phyloP scores from a whole-genome alignment of 2,797 vertebrate genomes.

The Rhodeus uyekii region DNA sequence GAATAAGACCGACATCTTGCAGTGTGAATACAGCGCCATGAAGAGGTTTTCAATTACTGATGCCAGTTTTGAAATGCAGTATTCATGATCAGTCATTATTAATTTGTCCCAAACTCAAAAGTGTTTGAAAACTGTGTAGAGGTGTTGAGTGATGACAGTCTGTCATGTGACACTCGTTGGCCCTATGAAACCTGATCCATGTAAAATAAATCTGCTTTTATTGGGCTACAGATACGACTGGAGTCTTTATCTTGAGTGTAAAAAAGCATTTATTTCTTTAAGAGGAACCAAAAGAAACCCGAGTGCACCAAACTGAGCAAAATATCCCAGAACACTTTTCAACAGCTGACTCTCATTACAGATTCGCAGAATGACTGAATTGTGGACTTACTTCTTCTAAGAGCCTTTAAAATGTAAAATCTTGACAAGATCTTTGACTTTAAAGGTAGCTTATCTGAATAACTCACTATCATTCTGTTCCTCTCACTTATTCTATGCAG shows the following conservation, averaged over 20 bases:
- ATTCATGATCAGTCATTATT: neutral
- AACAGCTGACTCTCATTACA: slow-evolving; percentile 19
- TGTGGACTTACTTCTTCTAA: neutral
- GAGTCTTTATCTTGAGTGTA: neutral
- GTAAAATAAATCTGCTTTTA: neutral
- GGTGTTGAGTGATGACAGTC: neutral
- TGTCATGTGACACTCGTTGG: neutral
- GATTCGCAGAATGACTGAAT: slow-evolving; percentile 18
- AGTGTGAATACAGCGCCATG: too few species aligned
- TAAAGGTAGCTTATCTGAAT: slow-evolving; percentile 54
- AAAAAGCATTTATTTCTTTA: neutral
- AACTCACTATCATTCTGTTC: neutral
- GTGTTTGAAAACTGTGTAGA: neutral
- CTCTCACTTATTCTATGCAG: slow-evolving; percentile 58
- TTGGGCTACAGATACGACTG: neutral
- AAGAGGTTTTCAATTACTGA: too few species aligned
- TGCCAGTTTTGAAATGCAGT: too few species aligned
- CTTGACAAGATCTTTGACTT: slow-evolving; percentile 62
- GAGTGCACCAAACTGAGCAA: neutral
- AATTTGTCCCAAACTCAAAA: neutral
- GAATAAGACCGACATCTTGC: too few species aligned
- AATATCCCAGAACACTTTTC: neutral
- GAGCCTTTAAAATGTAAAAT: slow-evolving; percentile 48
- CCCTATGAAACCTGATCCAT: neutral
- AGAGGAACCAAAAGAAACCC: neutral